Conservation (phyloP, 2,797 vertebrate species). For the Hemitrygon akajei region DNA sequence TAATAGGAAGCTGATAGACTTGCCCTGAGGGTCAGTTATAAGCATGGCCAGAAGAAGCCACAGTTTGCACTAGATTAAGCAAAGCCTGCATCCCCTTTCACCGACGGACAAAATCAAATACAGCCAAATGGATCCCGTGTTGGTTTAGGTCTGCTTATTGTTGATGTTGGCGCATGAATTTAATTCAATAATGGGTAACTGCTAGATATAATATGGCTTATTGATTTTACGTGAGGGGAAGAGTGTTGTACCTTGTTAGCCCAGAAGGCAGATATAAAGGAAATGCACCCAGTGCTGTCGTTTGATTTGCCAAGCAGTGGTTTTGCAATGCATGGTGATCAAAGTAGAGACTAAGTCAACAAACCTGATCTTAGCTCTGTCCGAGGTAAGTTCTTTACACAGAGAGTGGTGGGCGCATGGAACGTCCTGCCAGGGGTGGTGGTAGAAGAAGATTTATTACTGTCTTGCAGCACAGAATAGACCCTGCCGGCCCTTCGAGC, state of each 20-base stretch:
- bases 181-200: conserved; percentile 68
- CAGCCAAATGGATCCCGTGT: conserved; percentile 72
- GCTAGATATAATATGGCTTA: conserved; percentile 66
- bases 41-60: conserved; percentile 66
- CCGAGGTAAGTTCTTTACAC: no score
- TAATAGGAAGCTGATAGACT: conserved; percentile 79
- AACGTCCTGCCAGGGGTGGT: no score
- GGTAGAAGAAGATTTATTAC: no score
- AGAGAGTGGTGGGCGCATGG: no score
- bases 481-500: no score
- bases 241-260: conserved; percentile 47
- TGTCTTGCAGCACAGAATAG: no score
- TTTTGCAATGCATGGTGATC: neutral
- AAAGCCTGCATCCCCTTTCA: conserved; percentile 61
- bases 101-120: conserved; percentile 61
- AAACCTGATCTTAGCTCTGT: neutral
- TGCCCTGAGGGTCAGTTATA: conserved; percentile 73
- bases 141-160: conserved; percentile 66
- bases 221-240: conserved; percentile 57
- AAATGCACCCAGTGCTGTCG: conserved; percentile 47
- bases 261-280: conserved; percentile 49
- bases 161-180: conserved; percentile 74
- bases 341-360: no score
- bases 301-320: conserved; percentile 43
- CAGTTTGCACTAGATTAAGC: conserved; percentile 82